These are phyloP conservation scores for Myotis pilosus DNA, from an alignment of 2,797 vertebrate genomes.

Conservation along the genomic window DNA sequence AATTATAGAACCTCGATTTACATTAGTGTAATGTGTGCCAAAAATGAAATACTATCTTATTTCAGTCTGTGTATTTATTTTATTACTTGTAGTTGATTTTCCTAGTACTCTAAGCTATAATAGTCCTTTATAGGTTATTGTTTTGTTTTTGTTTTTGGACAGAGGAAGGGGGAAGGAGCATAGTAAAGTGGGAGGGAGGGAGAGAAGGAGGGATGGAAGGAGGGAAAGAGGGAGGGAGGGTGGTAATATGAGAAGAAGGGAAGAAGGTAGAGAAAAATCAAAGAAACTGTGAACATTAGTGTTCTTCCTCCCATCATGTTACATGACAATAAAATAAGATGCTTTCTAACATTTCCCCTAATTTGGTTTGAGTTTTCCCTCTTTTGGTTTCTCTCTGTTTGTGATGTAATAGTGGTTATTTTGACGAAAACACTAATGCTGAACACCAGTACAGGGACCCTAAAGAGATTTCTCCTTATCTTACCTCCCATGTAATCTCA, in stretches of 20 bases:
- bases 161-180: background rate
- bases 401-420: background rate
- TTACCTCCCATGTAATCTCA: background rate
- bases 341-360: background rate
- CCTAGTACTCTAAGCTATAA: constrained; percentile 32
- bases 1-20: constrained; percentile 72
- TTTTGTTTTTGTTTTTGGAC: background rate
- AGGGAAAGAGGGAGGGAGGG: background rate
- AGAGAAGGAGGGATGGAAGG: background rate
- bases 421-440: background rate
- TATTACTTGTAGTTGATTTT: constrained; percentile 63
- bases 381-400: background rate
- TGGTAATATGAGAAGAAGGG: background rate
- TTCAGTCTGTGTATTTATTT: constrained; percentile 67
- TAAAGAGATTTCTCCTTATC: background rate
- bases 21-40: constrained; percentile 48
- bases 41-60: constrained; percentile 72
- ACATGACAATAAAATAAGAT: background rate
- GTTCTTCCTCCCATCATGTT: background rate
- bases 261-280: background rate
- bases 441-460: background rate
- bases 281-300: background rate
- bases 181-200: background rate
- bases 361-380: background rate
- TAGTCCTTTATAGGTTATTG: background rate